phyloP scores from a whole-genome alignment of 2,797 vertebrate genomes.

The Pelochelys cantorii region DNA sequence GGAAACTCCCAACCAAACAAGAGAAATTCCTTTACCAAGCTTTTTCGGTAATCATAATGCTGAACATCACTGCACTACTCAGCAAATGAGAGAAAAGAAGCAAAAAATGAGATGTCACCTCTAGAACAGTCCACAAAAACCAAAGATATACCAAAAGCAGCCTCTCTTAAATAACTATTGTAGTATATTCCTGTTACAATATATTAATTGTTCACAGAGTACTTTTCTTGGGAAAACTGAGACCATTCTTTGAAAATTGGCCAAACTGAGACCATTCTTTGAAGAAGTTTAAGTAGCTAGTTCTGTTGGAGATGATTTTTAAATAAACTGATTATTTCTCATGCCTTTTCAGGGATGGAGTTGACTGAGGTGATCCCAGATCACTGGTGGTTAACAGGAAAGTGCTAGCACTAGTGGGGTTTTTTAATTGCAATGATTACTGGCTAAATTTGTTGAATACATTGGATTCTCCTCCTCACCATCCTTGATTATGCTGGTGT shows the following conservation, averaged over 20 bases:
- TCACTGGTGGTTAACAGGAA: neutral
- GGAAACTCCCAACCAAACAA: neutral
- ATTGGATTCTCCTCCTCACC: neutral
- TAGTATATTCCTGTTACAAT: neutral
- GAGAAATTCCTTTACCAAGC: neutral
- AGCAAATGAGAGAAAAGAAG: neutral
- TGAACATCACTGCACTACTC: neutral
- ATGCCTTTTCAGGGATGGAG: neutral
- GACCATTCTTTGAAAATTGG: neutral
- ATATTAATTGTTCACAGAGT: neutral
- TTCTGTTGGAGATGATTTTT: neutral
- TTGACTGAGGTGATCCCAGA: neutral
- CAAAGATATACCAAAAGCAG: neutral
- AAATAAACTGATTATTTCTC: neutral
- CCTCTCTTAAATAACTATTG: neutral
- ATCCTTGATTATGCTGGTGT: neutral
- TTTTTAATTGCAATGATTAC: neutral
- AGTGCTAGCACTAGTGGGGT: neutral
- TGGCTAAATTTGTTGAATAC: neutral
- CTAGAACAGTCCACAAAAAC: neutral
- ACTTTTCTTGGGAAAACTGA: neutral
- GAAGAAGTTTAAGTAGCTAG: neutral
- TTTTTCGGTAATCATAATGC: neutral
- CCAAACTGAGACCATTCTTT: too few relatives aligned
- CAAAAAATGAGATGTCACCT: neutral